Evolutionary conservation across 2,888 invertebrate species (phyloP).

Genomic region (Megamerina dolium): DNA sequence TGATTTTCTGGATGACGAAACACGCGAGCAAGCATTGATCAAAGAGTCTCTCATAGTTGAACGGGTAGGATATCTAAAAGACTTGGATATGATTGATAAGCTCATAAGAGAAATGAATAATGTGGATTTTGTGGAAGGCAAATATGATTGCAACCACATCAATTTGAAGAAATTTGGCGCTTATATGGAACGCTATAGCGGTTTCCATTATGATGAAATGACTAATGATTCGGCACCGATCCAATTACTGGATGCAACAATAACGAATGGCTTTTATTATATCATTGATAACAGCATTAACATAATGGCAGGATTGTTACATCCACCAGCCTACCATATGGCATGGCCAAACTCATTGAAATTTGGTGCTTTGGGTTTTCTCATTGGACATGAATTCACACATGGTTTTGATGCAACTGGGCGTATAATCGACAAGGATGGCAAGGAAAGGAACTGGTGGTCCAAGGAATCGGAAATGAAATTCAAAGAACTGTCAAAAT

Average conservation of each 20-base stretch:
- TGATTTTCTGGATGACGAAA: constrained; percentile 40
- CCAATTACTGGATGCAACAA: constrained; percentile 31
- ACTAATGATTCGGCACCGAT: constrained; percentile 26
- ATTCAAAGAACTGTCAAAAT: constrained; percentile 34
- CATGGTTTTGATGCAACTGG: constrained; percentile 41
- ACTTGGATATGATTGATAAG: constrained; percentile 22
- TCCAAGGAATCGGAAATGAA: constrained; percentile 31
- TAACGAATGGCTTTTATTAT: constrained; percentile 43
- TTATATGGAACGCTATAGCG: constrained; percentile 29
- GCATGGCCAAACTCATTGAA: constrained; percentile 38
- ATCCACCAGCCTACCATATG: constrained; percentile 38
- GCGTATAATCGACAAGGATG: constrained; percentile 28
- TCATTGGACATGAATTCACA: constrained; percentile 43
- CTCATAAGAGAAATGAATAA: constrained; percentile 30
- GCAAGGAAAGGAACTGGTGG: constrained; percentile 34
- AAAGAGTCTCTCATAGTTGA: constrained; percentile 32
- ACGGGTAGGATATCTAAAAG: constrained; percentile 29
- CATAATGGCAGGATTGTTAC: constrained; percentile 39
- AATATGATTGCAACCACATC: constrained; percentile 29
- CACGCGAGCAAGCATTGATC: constrained; percentile 32
- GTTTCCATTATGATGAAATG: constrained; percentile 22
- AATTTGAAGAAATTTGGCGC: constrained; percentile 28
- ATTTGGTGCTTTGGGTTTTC: constrained; percentile 39
- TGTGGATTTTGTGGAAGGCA: constrained; percentile 26
- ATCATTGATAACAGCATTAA: constrained; percentile 41